These are phyloP conservation scores for Aphelenchoides avenae DNA, from an alignment of 1,140 invertebrate genomes.

Conservation along the genomic window DNA sequence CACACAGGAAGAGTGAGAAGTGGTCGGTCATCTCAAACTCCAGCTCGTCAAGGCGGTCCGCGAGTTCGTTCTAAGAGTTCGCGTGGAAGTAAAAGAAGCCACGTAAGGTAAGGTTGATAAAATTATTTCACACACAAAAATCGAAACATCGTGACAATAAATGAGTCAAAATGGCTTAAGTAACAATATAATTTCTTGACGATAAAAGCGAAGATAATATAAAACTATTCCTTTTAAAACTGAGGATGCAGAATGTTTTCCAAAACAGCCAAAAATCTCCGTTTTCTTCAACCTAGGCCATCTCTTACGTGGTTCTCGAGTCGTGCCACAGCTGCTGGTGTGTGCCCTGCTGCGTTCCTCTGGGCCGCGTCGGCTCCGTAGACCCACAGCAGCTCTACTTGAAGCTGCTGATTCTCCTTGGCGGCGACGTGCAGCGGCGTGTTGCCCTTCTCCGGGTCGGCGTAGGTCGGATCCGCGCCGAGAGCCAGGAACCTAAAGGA, in stretches of 20 bases:
- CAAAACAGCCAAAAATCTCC: too few relatives aligned
- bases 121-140: too few relatives aligned
- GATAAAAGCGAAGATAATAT: too few relatives aligned
- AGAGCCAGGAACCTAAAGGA: constrained; percentile 77
- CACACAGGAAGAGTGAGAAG: constrained; percentile 80
- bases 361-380: constrained; percentile 86
- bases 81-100: too few relatives aligned
- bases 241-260: too few relatives aligned
- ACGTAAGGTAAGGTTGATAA: too few relatives aligned
- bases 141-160: too few relatives aligned
- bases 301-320: constrained; percentile 69
- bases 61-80: constrained; percentile 76
- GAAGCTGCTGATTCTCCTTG: constrained; percentile 61
- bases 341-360: constrained; percentile 61
- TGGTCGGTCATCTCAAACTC: constrained; percentile 91
- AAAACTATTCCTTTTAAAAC: too few relatives aligned
- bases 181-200: too few relatives aligned
- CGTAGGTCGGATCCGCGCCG: constrained; percentile 94
- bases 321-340: constrained; percentile 61
- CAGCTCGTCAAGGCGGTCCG: constrained; percentile 77
- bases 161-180: too few relatives aligned
- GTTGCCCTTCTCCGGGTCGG: constrained; percentile 86
- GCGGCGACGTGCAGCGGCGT: constrained; percentile 88
- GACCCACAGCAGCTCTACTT: constrained; percentile 79
- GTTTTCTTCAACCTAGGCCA: not conserved